Percentiles rank a stretch among this genome's conserved stretches.
These are phyloP conservation scores for Virgularia gustaviana DNA, from an alignment of 92 coral and sea anemone genomes.

Conservation along the genomic window DNA sequence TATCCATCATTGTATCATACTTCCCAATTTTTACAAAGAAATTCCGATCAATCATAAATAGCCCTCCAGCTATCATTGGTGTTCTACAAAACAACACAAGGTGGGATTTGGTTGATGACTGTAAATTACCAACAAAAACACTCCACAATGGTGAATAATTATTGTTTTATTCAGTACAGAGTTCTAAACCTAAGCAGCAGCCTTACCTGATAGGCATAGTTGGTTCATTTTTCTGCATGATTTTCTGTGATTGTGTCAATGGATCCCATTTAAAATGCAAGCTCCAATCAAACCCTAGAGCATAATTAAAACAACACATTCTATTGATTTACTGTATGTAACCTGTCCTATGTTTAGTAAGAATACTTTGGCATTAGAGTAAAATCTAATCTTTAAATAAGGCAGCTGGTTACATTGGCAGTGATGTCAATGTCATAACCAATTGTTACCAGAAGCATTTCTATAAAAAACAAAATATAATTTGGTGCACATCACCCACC, in stretches of 20 bases:
- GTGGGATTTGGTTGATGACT: neutral
- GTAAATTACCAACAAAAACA: no score
- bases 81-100: slow-evolving; percentile 56
- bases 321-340: no score
- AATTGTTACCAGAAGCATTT: no score
- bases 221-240: slow-evolving; percentile 69
- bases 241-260: slow-evolving; percentile 79
- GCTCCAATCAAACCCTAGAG: slow-evolving; percentile 97
- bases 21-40: slow-evolving; percentile 89
- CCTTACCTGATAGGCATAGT: slow-evolving; percentile 82
- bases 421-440: no score
- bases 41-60: slow-evolving; percentile 74
- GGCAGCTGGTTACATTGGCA: no score
- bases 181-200: neutral
- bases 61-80: slow-evolving; percentile 97
- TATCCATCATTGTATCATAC: slow-evolving; percentile 98
- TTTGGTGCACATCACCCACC: no score
- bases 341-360: no score
- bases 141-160: neutral
- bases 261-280: slow-evolving; percentile 98
- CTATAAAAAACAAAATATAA: no score
- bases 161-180: neutral
- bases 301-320: no score
- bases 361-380: no score
- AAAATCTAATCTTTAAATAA: no score